Evolutionary conservation across 2,888 invertebrate genomes (phyloP), one percentile per base, ranked within the genome.

Genomic region (Schizaphis graminum): DNA sequence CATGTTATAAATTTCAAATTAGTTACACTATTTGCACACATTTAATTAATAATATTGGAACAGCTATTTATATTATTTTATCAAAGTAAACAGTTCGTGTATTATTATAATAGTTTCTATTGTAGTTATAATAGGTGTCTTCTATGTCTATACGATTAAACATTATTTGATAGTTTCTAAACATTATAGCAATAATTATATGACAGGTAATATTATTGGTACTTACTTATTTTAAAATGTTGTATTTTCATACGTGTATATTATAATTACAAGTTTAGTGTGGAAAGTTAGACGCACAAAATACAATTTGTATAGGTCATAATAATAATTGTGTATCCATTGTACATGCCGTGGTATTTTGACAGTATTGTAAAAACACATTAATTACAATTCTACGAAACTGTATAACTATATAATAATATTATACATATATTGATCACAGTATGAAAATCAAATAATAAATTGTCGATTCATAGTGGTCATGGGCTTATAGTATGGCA

Each of bases 381-480:
- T 86, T 57, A 86, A 91, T 91, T 91, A 86, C 44, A 49, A 87
- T 92, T 92, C 1, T 35, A 26, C 47, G 35, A 24, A 77, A 77
- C 28, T 49, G 41, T 53, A 41, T 41, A 84, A 67, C 61, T 67
- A 35, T 88, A 35, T 56, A 53, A 88, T 53, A 53, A 53, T 49
- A 35, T 47, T 85, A 35, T 35, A 16, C 49, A 49, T 47, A 49
- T 53, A 53, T 84, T 16, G n/a, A 91, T 84, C 53, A 35, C 84
- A 84, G 49, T 87, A 87, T 49, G 47, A 92, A 92, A 85, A 61
- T 86, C n/a, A 85, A 57, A 92, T 49, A 49, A 67, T 92, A 84
- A 77, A 53, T 86, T 89, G 92, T 41, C 88, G n/a, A 93, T 93
- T 93, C 88, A 88, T 67, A 89, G 13, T 53, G 92, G 92, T 93